These are phyloP conservation scores for Catocala sponsa DNA, from an alignment of 2,888 invertebrate genomes.

Conservation along the genomic window DNA sequence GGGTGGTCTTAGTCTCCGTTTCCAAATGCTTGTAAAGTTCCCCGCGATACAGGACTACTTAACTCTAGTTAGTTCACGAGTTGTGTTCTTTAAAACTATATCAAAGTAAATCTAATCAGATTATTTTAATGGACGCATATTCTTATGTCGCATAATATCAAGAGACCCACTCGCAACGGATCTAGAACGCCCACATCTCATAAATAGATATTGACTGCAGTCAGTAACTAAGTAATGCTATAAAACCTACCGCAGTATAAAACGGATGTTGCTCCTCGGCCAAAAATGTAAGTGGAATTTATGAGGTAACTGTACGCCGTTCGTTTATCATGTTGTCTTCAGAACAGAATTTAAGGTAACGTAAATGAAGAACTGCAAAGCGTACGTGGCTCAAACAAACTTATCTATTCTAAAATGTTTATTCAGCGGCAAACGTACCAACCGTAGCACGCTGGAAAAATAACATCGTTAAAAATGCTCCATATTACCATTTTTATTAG, in stretches of 20 bases:
- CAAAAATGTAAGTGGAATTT: slow-evolving; percentile 45
- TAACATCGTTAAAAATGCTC: slow-evolving; percentile 70
- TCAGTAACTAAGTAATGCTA: slow-evolving; percentile 30
- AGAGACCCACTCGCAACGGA: neutral
- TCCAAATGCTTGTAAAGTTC: too few relatives aligned
- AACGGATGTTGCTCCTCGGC: slow-evolving; percentile 35
- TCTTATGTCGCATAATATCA: too few relatives aligned
- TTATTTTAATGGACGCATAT: too few relatives aligned
- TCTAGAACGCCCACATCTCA: neutral
- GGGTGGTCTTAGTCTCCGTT: too few relatives aligned
- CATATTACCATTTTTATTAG: slow-evolving; percentile 83
- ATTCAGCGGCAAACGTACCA: slow-evolving; percentile 36
- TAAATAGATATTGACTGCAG: slow-evolving; percentile 16
- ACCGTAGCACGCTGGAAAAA: slow-evolving; percentile 52
- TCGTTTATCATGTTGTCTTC: slow-evolving; percentile 49
- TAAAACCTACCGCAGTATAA: slow-evolving; percentile 27
- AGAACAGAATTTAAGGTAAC: slow-evolving; percentile 38
- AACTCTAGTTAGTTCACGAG: too few relatives aligned
- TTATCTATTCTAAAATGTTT: slow-evolving; percentile 55
- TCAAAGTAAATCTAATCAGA: too few relatives aligned
- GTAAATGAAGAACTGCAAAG: slow-evolving; percentile 35
- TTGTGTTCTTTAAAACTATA: too few relatives aligned
- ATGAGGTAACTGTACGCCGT: slow-evolving; percentile 43
- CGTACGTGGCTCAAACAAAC: slow-evolving; percentile 33
- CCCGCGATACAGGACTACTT: too few relatives aligned